Conservation (phyloP, 2,888 invertebrate genomes). For the Endotricha flammealis region DNA sequence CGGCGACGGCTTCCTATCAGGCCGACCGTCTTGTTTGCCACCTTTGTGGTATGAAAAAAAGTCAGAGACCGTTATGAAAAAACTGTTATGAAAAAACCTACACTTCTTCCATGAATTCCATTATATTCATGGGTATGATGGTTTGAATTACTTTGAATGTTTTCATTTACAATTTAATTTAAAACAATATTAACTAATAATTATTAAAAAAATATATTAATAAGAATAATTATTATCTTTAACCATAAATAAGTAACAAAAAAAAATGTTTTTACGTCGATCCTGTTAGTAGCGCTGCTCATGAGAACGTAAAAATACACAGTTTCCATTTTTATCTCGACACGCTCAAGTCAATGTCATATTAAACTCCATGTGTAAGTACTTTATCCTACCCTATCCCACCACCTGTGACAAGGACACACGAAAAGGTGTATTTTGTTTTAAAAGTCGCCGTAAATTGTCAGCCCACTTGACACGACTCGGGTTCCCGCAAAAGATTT, state of each 20-base stretch:
- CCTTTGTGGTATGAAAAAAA: no score
- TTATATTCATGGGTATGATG: no score
- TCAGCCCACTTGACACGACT: slow-evolving; percentile 6
- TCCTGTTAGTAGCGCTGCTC: slow-evolving; percentile 14
- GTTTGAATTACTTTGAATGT: no score
- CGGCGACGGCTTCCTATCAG: no score
- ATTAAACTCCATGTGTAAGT: slow-evolving; percentile 42
- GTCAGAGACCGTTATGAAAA: no score
- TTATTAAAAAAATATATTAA: no score
- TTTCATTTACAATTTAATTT: no score
- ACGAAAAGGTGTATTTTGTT: slow-evolving; percentile 28
- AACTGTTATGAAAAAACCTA: no score
- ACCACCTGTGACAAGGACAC: slow-evolving; percentile 40
- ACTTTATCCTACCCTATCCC: slow-evolving; percentile 43
- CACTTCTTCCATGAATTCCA: no score
- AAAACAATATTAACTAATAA: slow-evolving; percentile 19
- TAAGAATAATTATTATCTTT: no score
- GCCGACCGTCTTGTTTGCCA: not conserved
- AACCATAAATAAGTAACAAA: no score
- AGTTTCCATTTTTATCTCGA: slow-evolving; percentile 27
- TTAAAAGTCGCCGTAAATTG: slow-evolving; percentile 25
- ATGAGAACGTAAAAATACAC: slow-evolving; percentile 19
- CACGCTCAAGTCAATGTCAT: slow-evolving; percentile 40
- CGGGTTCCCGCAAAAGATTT: slow-evolving; percentile 1
- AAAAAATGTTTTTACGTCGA: slow-evolving; percentile 19